Evolutionary conservation across 2,888 invertebrate genomes (phyloP), one percentile per base, ranked within the genome.

Genomic region (Podotricha telesiphe): DNA sequence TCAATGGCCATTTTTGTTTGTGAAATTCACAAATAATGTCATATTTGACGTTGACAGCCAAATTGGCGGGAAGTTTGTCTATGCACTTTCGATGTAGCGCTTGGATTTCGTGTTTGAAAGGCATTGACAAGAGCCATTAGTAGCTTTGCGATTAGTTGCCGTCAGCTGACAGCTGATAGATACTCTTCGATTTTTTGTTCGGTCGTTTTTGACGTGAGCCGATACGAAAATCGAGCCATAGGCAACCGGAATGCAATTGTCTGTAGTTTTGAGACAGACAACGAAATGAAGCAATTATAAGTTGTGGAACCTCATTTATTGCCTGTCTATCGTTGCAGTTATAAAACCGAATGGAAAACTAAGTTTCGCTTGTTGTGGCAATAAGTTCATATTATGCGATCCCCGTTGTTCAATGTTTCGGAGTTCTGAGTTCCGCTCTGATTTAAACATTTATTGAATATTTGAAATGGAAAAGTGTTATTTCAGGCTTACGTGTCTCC

Each of bases 261-360:
- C 74, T 75, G 77, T 79, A 80, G 81, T 80, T 82, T 78, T 79
- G 78, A 79, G 73, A 72, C 77, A 74, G 79, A 84, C 84, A 85
- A 85, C 86, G 86, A 87, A 91, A 92, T 91, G 87, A 90, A 91
- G 91, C 91, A 91, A 91, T 92, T 92, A 91, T 89, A 92, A 91
- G 90, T 92, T 91, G 82, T 77, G 84, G 85, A 85, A 86, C 83
- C 85, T 88, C 89, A 88, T 91, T 91, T 91, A 92, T 92, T 87
- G 87, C 88, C 83, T 87, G 89, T 88, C 90, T 90, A 90, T 91
- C 88, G 89, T 82, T 84, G 81, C 82, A 81, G 86, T 87, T 86
- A 86, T 89, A 90, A 88, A 89, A 90, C 85, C 80, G 82, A 86
- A 89, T 82, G 82, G 86, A 82, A 85, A 87, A 86, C 86, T 87